Percentiles rank a stretch among this genome's conserved stretches.
phyloP scores from a whole-genome alignment of 2,797 vertebrate genomes.

The Morelia viridis region DNA sequence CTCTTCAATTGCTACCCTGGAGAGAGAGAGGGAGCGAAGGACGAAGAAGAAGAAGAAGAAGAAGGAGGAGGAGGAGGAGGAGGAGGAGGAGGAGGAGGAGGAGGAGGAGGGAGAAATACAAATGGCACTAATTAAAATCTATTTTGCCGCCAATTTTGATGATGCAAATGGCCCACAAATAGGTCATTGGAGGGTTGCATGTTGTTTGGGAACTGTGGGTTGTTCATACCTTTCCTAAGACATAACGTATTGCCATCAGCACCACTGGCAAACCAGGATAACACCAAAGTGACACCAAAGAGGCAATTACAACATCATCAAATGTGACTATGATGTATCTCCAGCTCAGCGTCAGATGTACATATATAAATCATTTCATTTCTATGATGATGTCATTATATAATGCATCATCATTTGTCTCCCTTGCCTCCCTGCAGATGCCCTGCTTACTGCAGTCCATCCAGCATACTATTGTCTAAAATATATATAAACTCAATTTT shows the following conservation, averaged over 20 bases:
- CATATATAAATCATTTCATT: not conserved
- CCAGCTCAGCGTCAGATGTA: too few species aligned
- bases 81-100: not conserved
- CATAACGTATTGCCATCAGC: not conserved
- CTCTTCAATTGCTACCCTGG: too few species aligned
- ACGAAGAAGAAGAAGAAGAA: too few species aligned
- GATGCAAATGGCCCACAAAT: not conserved
- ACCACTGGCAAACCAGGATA: not conserved
- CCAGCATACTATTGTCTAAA: not conserved
- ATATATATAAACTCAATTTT: slow-evolving; percentile 27
- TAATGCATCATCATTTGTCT: not conserved
- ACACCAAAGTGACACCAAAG: not conserved
- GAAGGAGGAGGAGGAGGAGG: too few species aligned
- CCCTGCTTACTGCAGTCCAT: not conserved
- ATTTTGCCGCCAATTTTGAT: not conserved
- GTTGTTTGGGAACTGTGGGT: not conserved
- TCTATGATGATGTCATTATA: not conserved
- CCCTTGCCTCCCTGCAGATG: not conserved
- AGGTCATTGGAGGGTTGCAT: not conserved
- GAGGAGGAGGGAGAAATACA: too few species aligned
- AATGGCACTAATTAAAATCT: not conserved
- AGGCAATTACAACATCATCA: not conserved
- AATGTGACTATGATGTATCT: too few species aligned
- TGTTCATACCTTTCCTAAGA: not conserved
- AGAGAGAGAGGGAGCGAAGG: too few species aligned